A percentile compares a stretch with the other conserved stretches of the same genome.
These are phyloP conservation scores for Phlogophora meticulosa DNA, from an alignment of 2,888 invertebrate genomes.

Conservation along the genomic window DNA sequence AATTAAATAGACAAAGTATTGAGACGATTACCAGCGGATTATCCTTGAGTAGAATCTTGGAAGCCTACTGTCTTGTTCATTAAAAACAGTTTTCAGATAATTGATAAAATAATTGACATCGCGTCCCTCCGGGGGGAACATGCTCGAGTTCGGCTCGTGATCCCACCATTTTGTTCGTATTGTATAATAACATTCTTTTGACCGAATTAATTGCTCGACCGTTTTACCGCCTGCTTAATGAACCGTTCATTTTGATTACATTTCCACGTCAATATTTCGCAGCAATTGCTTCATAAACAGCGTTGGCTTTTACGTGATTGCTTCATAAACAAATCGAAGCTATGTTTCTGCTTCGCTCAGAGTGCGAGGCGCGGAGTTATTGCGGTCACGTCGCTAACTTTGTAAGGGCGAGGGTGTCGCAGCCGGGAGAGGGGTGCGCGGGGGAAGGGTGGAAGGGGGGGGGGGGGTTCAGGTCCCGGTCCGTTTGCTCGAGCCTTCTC, in stretches of 20 bases:
- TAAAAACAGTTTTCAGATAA: conserved; percentile 16
- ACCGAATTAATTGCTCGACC: conserved; percentile 34
- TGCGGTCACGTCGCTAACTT: conserved; percentile 74
- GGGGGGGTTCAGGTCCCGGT: background rate
- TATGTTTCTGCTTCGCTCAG: conserved; percentile 32
- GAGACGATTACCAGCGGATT: conserved; percentile 24
- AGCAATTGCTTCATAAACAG: conserved; percentile 48
- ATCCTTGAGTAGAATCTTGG: conserved; percentile 12
- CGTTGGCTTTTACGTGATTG: conserved; percentile 45
- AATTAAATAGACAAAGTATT: conserved; percentile 11
- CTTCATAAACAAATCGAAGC: conserved; percentile 56
- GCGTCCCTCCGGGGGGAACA: background rate
- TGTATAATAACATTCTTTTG: conserved; percentile 21
- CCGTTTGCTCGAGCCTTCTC: conserved; percentile 46
- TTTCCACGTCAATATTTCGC: conserved; percentile 30
- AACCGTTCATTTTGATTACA: conserved; percentile 48
- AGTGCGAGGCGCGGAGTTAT: conserved; percentile 63
- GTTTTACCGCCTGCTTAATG: conserved; percentile 35
- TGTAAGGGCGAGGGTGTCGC: conserved; percentile 55
- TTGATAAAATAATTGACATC: conserved; percentile 1
- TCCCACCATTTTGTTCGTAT: background rate
- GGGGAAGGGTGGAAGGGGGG: background rate
- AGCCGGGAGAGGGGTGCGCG: background rate
- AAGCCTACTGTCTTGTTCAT: conserved; percentile 12
- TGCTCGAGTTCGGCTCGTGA: background rate